These are phyloP conservation scores for Drosophila austrosaltans DNA, from an alignment of 2,888 invertebrate genomes.

Conservation along the genomic window DNA sequence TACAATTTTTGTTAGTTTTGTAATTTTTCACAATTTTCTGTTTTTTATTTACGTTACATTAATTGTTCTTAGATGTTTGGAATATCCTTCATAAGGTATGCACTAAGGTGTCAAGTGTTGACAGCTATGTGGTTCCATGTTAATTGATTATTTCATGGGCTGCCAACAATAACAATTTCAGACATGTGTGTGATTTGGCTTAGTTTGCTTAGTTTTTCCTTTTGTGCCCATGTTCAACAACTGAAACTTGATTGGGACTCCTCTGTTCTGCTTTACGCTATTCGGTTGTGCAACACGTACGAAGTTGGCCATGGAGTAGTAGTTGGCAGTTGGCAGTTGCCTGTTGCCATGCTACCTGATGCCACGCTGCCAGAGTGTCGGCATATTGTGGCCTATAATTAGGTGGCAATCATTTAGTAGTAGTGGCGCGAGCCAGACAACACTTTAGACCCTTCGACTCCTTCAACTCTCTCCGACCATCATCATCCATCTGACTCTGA, in stretches of 20 bases:
- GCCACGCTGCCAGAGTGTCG: slow-evolving; percentile 34
- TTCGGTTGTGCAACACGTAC: slow-evolving; percentile 22
- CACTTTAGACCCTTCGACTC: not conserved
- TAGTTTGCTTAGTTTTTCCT: slow-evolving; percentile 4
- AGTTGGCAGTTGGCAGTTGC: not conserved
- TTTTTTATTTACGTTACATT: too few relatives aligned
- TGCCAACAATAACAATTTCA: slow-evolving; percentile 41
- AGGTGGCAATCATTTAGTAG: slow-evolving; percentile 49
- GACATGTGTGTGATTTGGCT: slow-evolving; percentile 21
- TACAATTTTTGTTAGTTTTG: not conserved
- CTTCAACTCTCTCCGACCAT: slow-evolving; percentile 30
- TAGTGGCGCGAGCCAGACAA: slow-evolving; percentile 34
- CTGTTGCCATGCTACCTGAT: slow-evolving; percentile 6
- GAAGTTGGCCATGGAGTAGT: slow-evolving; percentile 30
- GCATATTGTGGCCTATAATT: slow-evolving; percentile 49
- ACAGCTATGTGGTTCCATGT: slow-evolving; percentile 28
- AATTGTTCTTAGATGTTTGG: not conserved
- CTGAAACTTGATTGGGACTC: slow-evolving; percentile 48
- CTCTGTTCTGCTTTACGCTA: slow-evolving; percentile 6
- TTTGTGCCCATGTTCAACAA: slow-evolving; percentile 26
- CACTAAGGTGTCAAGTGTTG: slow-evolving; percentile 47
- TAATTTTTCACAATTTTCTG: not conserved
- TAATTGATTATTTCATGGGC: slow-evolving; percentile 48
- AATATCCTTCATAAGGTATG: not conserved
- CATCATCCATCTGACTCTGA: slow-evolving; percentile 14